These are phyloP conservation scores for Diceros bicornis DNA, from an alignment of 2,797 vertebrate genomes.

Conservation along the genomic window DNA sequence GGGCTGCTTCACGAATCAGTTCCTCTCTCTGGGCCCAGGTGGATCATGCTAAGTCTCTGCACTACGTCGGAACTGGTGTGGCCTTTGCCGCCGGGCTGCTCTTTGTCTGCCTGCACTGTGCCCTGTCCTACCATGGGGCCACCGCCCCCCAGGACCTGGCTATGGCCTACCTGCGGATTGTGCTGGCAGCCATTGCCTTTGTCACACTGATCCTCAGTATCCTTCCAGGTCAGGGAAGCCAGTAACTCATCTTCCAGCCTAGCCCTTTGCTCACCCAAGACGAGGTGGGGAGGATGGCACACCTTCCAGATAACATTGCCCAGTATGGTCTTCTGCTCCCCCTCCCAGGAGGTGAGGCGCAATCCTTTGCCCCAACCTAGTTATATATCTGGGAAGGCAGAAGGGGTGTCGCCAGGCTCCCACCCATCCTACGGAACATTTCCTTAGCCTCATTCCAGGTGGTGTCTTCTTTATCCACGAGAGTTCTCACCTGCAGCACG, in stretches of 20 bases:
- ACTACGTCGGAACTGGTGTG: constrained; percentile 95
- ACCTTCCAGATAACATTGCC: too few species aligned
- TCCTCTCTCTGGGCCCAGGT: constrained; percentile 88
- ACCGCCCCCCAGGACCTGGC: constrained; percentile 94
- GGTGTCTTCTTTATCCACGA: constrained; percentile 97
- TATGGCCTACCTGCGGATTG: constrained; percentile 94
- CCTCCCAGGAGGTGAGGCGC: not conserved
- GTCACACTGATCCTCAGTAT: constrained; percentile 96
- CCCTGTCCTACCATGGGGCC: constrained; percentile 94
- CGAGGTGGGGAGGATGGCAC: not conserved
- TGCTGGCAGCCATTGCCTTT: constrained; percentile 93
- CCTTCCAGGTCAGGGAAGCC: constrained; percentile 87
- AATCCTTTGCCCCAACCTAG: not conserved
- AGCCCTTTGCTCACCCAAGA: not conserved
- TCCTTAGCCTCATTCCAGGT: constrained; percentile 90
- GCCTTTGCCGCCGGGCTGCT: constrained; percentile 96
- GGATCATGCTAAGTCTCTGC: constrained; percentile 95
- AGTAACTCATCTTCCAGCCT: not conserved
- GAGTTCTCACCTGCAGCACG: constrained; percentile 96
- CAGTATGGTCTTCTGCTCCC: not conserved
- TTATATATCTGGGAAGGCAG: not conserved
- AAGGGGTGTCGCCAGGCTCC: not conserved
- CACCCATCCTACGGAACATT: not conserved
- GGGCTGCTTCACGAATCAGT: not conserved
- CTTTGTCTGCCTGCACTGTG: constrained; percentile 95